Evolutionary conservation across 2,113 vertebrate genomes (phyloP).

Genomic region (Ardeotis arabs): DNA sequence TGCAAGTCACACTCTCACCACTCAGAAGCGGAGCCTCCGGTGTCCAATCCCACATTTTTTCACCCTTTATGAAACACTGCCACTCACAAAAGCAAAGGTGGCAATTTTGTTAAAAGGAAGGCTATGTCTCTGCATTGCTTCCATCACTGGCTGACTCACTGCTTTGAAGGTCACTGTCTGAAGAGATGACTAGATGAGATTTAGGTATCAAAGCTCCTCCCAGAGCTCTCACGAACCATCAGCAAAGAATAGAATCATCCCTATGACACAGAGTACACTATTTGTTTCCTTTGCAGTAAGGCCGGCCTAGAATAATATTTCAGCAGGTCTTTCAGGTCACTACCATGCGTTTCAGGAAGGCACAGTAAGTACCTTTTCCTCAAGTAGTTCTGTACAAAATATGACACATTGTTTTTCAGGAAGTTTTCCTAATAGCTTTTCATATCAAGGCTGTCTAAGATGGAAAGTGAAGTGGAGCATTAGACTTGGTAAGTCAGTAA

Average conservation of each 20-base stretch:
- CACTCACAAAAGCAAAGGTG: neutral
- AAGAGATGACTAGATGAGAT: neutral
- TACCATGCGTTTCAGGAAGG: neutral
- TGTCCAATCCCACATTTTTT: accelerated
- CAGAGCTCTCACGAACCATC: neutral
- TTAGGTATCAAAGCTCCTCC: neutral
- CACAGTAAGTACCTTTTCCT: neutral
- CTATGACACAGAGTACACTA: neutral
- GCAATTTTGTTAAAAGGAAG: neutral
- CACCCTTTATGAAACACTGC: neutral
- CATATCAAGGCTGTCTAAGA: neutral
- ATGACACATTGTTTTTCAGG: neutral
- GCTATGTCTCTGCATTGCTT: neutral
- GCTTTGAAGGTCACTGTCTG: neutral
- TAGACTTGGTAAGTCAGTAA: neutral
- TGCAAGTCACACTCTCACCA: accelerated
- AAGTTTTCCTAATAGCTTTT: neutral
- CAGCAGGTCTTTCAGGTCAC: neutral
- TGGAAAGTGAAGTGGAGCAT: neutral
- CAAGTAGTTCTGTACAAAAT: neutral
- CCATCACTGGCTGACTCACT: neutral
- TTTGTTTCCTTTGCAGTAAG: neutral
- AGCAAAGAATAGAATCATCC: neutral
- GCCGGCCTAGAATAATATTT: neutral
- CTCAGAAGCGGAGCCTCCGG: neutral